phyloP scores from a whole-genome alignment of 2,797 vertebrate genomes.

The Hemitrygon akajei region DNA sequence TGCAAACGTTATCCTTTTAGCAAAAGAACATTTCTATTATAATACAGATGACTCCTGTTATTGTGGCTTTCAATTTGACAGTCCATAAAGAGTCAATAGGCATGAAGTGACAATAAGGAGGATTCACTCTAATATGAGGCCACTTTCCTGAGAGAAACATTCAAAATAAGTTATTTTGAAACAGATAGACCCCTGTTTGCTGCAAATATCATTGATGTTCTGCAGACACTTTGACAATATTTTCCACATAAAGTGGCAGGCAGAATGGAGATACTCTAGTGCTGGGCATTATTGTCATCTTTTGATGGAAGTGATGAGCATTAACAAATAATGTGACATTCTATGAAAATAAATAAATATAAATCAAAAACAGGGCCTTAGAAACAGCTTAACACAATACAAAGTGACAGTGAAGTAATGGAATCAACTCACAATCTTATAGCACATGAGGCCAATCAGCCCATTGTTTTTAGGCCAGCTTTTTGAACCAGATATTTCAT shows the following conservation, averaged over 20 bases:
- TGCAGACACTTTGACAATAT: not conserved
- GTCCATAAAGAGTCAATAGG: conserved; percentile 38
- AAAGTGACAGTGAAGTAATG: not conserved
- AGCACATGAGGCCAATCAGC: not conserved
- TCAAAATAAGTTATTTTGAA: not conserved
- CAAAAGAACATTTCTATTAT: conserved; percentile 35
- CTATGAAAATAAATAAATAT: not conserved
- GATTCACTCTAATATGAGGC: conserved; percentile 20
- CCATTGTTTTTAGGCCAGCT: not conserved
- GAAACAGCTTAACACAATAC: not conserved
- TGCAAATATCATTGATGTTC: no score
- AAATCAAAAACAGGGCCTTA: not conserved
- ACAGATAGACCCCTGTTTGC: not conserved
- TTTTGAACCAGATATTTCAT: not conserved
- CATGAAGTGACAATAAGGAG: conserved; percentile 27
- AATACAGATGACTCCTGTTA: conserved; percentile 33
- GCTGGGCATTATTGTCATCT: not conserved
- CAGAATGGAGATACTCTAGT: not conserved
- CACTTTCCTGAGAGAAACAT: conserved; percentile 27
- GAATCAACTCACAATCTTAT: not conserved
- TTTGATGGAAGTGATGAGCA: not conserved
- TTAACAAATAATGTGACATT: not conserved
- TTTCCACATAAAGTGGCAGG: not conserved
- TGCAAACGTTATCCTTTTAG: conserved; percentile 37
- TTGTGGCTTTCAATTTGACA: conserved; percentile 36